Base-by-base conservation (phyloP, 2,888 invertebrate genomes). In the Tetanocera ferruginea region DNA sequence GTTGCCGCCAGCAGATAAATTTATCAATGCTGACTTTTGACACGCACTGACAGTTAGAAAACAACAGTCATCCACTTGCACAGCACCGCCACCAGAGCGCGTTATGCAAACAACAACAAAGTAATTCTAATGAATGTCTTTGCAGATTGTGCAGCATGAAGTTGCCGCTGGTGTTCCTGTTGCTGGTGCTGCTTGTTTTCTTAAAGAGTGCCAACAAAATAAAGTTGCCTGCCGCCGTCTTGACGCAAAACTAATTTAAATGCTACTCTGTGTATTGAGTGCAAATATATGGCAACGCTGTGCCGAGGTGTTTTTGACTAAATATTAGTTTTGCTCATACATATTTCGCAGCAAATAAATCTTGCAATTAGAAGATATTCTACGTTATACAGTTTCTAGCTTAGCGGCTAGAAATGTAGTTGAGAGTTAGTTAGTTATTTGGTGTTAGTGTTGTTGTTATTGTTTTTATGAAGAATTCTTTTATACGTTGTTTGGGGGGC, bases 301-400 rank as follows among this genome's bases (percentile, higher is more conserved):
- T 19, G 28, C 51, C 11, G 43, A 25, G 31, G 52, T 74, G 60
- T 70, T 70, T 78, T 34, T 72, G 5, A 37, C 43, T 25, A 72
- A 78, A 78, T 78, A 76, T 76, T 76, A 73, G 78, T 76, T 78
- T 71, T 71, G 71, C 71, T 23, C 25, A 72, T n/a, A n/a, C 49
- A 55, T 34, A 57, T 60, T 37, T 57, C 76, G 25, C 57, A 70
- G 60, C 49, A 62, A 62, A 70, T 51, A 49, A 60, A 76, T 51
- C 64, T 75, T 19, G 31, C 31, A 37, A 52, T 64, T 37, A 43
- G 11, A 60, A 49, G 62, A 62, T 11, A 62, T 49, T 73, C 25
- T 62, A 9, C 49, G 25, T 17, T 5, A 17, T 49, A 28, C 55
- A 43, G 23, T 9, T 14, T 2, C 57, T 5, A 23, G 25, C 11